Evolutionary conservation across 2,888 invertebrate genomes (phyloP).

Genomic region (Cabera pusaria): DNA sequence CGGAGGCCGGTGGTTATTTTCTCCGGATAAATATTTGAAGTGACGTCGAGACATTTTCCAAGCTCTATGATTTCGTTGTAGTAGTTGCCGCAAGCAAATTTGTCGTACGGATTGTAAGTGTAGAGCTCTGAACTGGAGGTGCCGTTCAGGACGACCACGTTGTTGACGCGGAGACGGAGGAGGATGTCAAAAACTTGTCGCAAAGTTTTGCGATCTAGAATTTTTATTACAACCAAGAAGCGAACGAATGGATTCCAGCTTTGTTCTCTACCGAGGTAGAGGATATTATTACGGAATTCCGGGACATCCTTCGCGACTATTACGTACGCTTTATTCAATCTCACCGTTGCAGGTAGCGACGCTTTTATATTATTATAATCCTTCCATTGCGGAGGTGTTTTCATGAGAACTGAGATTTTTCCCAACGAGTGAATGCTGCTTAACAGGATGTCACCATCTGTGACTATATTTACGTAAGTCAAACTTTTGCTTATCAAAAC

Average conservation of each 20-base stretch:
- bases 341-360: no score
- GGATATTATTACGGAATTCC: constrained; percentile 31
- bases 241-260: constrained; percentile 50
- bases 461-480: constrained; percentile 26
- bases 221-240: constrained; percentile 44
- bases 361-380: no score
- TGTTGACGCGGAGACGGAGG: constrained; percentile 38
- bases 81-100: constrained; percentile 57
- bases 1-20: constrained; percentile 46
- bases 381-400: neutral
- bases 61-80: constrained; percentile 44
- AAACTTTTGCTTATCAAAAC: constrained; percentile 23
- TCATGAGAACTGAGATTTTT: constrained; percentile 6
- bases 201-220: constrained; percentile 30
- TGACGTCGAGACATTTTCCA: constrained; percentile 45
- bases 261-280: constrained; percentile 33
- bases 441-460: constrained; percentile 22
- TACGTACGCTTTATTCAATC: no score
- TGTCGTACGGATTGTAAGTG: constrained; percentile 58
- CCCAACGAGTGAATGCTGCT: constrained; percentile 28
- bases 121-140: constrained; percentile 45
- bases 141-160: constrained; percentile 47
- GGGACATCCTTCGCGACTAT: constrained; percentile 31
- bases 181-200: constrained; percentile 45
- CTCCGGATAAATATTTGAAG: constrained; percentile 37